Conservation (phyloP, 2,113 vertebrate genomes). For the Sisor rabdophorus region DNA sequence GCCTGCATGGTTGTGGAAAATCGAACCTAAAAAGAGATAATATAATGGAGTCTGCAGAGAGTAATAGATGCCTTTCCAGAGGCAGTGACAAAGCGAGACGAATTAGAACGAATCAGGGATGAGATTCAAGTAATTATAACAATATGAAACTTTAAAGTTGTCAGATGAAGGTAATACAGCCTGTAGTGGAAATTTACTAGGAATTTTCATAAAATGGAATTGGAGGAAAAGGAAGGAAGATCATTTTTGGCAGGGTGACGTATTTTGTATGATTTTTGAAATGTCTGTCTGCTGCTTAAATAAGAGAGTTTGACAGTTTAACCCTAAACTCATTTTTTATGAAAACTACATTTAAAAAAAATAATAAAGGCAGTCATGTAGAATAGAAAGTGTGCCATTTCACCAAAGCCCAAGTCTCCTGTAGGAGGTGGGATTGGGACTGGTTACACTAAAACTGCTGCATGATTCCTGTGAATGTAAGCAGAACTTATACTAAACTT, state of each 20-base stretch:
- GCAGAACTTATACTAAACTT: no score
- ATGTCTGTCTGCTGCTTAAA: not conserved
- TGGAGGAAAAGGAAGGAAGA: slow-evolving; percentile 17
- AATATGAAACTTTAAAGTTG: not conserved
- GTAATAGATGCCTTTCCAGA: slow-evolving; percentile 21
- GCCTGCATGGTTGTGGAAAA: slow-evolving; percentile 23
- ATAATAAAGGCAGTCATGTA: no score
- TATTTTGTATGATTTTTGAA: slow-evolving; percentile 30
- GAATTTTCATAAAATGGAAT: slow-evolving; percentile 30
- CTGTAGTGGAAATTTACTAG: slow-evolving; percentile 16
- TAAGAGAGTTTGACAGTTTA: no score
- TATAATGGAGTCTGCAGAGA: slow-evolving; percentile 18
- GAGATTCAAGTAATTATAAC: not conserved
- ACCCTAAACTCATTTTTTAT: no score
- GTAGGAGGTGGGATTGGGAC: no score
- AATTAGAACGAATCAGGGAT: not conserved
- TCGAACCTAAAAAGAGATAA: slow-evolving; percentile 17
- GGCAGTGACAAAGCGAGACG: not conserved
- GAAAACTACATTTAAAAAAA: no score
- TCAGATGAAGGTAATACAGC: not conserved
- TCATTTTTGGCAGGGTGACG: no score
- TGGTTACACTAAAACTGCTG: no score
- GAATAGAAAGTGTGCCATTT: no score
- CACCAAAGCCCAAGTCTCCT: no score
- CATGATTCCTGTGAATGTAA: no score